Percentiles rank a stretch among this genome's conserved stretches.
Conservation (phyloP, 2,113 vertebrate species). For the Hydropotes inermis region DNA sequence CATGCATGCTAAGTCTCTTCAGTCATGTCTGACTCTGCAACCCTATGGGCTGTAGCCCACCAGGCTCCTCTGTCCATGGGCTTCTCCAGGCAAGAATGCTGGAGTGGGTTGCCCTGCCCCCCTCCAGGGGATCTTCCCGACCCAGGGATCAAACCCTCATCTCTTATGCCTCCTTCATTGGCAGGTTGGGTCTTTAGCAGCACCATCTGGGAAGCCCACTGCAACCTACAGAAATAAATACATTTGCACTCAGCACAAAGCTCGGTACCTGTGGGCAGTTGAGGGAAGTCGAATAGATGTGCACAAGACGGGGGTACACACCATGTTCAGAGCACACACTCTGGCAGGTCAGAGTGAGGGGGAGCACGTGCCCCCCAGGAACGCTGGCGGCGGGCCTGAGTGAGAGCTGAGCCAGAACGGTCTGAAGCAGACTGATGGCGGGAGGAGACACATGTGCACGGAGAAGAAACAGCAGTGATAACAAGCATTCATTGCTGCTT, state of each 20-base stretch:
- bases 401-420: background rate
- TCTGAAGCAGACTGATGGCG: too few relatives aligned
- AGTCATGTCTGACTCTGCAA: background rate
- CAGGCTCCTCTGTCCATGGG: background rate
- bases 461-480: background rate
- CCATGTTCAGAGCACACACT: background rate
- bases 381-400: accelerated
- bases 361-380: background rate
- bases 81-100: background rate
- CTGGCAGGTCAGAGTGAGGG: background rate
- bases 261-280: background rate
- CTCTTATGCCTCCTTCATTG: background rate
- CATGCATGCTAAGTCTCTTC: background rate
- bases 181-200: background rate
- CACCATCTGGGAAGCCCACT: background rate
- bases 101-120: background rate
- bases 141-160: background rate
- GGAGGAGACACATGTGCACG: background rate
- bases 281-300: background rate
- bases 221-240: background rate
- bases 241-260: background rate
- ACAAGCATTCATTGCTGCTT: background rate
- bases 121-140: background rate
- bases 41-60: background rate
- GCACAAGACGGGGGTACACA: background rate